Percentiles rank a stretch among this genome's conserved stretches.
phyloP scores from a whole-genome alignment of 2,888 invertebrate species.

The Petrolisthes manimaculis region DNA sequence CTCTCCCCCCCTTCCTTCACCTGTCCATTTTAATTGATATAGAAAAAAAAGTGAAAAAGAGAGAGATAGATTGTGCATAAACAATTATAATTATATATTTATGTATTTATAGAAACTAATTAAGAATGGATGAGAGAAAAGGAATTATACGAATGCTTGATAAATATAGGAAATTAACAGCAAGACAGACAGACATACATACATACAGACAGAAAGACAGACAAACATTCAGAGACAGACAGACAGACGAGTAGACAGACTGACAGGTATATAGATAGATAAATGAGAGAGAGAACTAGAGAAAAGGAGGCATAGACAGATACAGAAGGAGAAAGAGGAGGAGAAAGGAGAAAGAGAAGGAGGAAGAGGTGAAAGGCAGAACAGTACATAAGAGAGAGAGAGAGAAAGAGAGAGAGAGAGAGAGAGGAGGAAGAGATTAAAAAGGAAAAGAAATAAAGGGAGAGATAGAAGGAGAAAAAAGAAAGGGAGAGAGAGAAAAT shows the following conservation, averaged over 20 bases:
- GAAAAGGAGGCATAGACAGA: slow-evolving; percentile 21
- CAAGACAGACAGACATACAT: no score
- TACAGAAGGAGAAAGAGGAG: slow-evolving; percentile 13
- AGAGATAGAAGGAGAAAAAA: slow-evolving; percentile 36
- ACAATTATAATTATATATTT: no score
- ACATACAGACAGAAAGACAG: no score
- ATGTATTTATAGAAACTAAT: no score
- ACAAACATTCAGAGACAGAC: background rate
- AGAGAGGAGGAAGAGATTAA: slow-evolving; percentile 23
- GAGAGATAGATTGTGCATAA: no score
- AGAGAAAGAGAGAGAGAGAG: slow-evolving; percentile 40
- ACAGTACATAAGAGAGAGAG: slow-evolving; percentile 25
- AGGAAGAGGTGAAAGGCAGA: slow-evolving; percentile 2
- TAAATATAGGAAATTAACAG: no score
- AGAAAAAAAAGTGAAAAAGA: no score
- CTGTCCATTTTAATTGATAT: no score
- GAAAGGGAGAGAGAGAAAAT: slow-evolving; percentile 26
- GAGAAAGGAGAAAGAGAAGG: slow-evolving; percentile 24
- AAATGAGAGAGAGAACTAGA: slow-evolving; percentile 22
- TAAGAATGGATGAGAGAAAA: no score
- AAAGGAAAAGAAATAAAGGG: slow-evolving; percentile 23
- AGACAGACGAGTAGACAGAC: background rate
- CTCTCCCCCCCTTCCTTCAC: no score
- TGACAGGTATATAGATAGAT: background rate
- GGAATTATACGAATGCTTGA: no score